A percentile compares a stretch with the other conserved stretches of the same genome.
Evolutionary conservation across 2,888 invertebrate species (phyloP).

Genomic region (Epinotia nisella): DNA sequence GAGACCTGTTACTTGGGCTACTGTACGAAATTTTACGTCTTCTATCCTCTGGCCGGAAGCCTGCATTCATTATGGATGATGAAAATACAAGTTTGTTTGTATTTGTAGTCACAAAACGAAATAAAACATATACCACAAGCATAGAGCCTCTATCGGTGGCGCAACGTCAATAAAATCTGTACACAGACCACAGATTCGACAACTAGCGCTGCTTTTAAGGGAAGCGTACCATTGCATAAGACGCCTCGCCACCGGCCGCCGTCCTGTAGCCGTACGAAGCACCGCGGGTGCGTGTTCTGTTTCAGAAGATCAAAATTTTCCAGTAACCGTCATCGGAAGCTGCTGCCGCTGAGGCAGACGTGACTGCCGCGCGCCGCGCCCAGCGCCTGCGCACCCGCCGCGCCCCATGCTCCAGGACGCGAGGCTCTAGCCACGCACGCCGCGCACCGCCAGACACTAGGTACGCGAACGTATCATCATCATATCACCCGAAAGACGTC

Average conservation of each 20-base stretch:
- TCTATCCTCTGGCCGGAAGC: no score
- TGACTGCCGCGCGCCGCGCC: constrained; percentile 87
- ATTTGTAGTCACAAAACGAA: no score
- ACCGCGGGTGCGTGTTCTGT: constrained; percentile 53
- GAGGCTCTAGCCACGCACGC: constrained; percentile 41
- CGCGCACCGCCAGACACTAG: constrained; percentile 41
- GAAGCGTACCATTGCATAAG: not conserved
- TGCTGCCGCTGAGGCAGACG: constrained; percentile 98
- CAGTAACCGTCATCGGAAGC: constrained; percentile 98
- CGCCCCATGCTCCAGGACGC: constrained; percentile 55
- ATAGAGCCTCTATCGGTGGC: not conserved
- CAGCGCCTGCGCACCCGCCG: constrained; percentile 45
- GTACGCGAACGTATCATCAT: constrained; percentile 36
- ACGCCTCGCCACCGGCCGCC: constrained; percentile 7
- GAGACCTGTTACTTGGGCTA: no score
- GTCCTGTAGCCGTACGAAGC: constrained; percentile 40
- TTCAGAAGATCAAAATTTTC: constrained; percentile 97
- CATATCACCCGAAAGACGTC: no score
- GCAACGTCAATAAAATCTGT: not conserved
- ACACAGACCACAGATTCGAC: not conserved
- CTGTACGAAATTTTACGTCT: no score
- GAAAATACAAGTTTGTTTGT: no score
- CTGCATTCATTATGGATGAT: no score
- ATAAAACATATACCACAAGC: not conserved
- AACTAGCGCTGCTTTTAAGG: not conserved